Base-by-base conservation (phyloP, 2,797 vertebrate species). In the Danio albolineatus region DNA sequence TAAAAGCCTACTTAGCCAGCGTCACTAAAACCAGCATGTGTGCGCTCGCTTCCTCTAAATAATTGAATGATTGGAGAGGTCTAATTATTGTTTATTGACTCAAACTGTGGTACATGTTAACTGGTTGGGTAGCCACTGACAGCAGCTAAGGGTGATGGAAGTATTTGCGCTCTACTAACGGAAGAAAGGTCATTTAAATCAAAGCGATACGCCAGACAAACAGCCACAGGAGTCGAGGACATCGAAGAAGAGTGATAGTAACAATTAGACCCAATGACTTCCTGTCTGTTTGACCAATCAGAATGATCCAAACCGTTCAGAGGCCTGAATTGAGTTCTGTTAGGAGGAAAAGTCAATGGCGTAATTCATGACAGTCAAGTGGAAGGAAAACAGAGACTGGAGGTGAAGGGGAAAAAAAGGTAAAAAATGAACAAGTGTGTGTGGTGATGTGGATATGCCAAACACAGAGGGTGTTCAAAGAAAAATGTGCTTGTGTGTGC, bases 191-290 rank as follows among this genome's bases (percentile, higher is more conserved):
- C 10, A 51, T 51, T 67, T 64, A 44, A 67, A 69, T 78, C 38
- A 62, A 48, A 72, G 44, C 2, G 17, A 53, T 39, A 73, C 21
- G 46, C 7, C 12, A 38, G 60, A 54, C 36, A 56, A 57, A 41
- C 67, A 39, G 61, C 61, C 46, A 57, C 67, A 49, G 38, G 49
- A 48, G 54, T 44, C 17, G n/a, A 67, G n/a, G 28, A 49, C 66
- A 66, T 60, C 19, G 17, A 48, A 48, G 48, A 81, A 78, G 75
- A 76, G 62, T 44, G 54, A 75, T 72, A 6, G 49, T 28, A 72
- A 53, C 73, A 66, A 79, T 84, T 82, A 76, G 72, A 17, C 73
- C 17, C 46, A 84, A 67, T 79, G 76, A 79, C 71, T 79, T 82
- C 51, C 60, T 76, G 77, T 82, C 71, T 14, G 36, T 49, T 53